Base-by-base conservation (phyloP, 2,888 invertebrate genomes). In the Thereva nobilitata region DNA sequence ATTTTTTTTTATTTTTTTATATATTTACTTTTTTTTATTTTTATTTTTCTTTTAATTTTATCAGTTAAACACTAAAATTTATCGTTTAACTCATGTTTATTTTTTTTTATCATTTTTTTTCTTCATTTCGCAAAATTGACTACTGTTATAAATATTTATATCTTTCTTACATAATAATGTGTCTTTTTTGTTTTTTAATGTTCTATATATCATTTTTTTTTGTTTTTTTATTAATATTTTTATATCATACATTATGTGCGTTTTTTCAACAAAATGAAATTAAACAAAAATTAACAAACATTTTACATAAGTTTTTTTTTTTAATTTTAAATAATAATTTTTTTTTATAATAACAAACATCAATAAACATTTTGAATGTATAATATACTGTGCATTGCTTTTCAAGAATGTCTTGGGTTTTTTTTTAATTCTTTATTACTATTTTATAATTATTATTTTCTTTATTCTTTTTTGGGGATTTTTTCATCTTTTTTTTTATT, bases 341-440 rank as follows among this genome's bases (percentile, higher is more conserved):
- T 61, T 50, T 23, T 23, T 23, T 23, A 23, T 23, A 23, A 23
- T 23, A 23, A 23, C 23, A 23, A 61, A 50, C 61, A 61, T 61
- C 41, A 45, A 61, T 61, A 61, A 61, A 61, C 41, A 61, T 41
- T 61, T 61, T 23, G 23, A 23, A 23, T 23, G 23, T 50, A 41
- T 40, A 50, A 50, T 61, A 61, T 61, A 61, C 50, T 56, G 49
- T 61, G 61, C 61, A 61, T 61, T 61, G 61, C 50, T 61, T 61
- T 40, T 61, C 10, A 61, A 61, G 61, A 61, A 61, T 61, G 61
- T 61, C 61, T 61, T 50, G 23, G 23, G 50, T 50, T 61, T 61
- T 50, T 50, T 50, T 50, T 41, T 61, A 61, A 61, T 61, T 50
- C 50, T 12, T 50, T 61, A 38, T 57, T 61, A 41, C 50, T 61